Evolutionary conservation across 2,797 vertebrate species (phyloP).

Genomic region (Cryptoprocta ferox): DNA sequence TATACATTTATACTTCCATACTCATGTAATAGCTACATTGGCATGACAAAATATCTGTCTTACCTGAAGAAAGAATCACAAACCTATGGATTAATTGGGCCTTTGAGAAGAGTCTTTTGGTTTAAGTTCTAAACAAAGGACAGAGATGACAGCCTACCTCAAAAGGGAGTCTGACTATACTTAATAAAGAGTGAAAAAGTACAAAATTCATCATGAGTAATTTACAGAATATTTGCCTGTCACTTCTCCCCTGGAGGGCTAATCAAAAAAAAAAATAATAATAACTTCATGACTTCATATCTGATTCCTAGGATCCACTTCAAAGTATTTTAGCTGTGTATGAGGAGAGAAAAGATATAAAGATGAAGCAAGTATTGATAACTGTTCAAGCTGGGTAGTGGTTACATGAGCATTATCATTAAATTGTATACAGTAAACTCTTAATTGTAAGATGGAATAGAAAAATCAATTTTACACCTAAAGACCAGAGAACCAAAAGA

Average conservation of each 20-base stretch:
- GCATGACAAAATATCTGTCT: background rate
- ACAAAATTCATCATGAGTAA: constrained; percentile 1
- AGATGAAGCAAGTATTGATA: background rate
- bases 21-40: background rate
- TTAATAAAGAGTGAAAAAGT: background rate
- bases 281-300: background rate
- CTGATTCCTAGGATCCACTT: background rate
- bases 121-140: constrained; percentile 47
- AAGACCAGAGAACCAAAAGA: constrained; percentile 20
- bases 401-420: background rate
- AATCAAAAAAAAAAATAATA: background rate
- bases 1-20: constrained; percentile 35
- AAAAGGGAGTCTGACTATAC: constrained; percentile 26
- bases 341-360: background rate
- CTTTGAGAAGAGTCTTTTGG: constrained; percentile 6
- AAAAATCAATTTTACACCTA: background rate
- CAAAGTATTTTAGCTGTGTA: background rate
- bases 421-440: background rate
- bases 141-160: background rate
- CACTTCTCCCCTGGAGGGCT: background rate
- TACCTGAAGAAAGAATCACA: constrained; percentile 4
- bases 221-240: background rate
- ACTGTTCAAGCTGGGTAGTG: background rate
- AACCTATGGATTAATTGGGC: background rate
- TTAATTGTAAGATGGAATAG: background rate